Base-by-base conservation (phyloP, 2,113 vertebrate species). In the Hydrochoerus hydrochaeris region DNA sequence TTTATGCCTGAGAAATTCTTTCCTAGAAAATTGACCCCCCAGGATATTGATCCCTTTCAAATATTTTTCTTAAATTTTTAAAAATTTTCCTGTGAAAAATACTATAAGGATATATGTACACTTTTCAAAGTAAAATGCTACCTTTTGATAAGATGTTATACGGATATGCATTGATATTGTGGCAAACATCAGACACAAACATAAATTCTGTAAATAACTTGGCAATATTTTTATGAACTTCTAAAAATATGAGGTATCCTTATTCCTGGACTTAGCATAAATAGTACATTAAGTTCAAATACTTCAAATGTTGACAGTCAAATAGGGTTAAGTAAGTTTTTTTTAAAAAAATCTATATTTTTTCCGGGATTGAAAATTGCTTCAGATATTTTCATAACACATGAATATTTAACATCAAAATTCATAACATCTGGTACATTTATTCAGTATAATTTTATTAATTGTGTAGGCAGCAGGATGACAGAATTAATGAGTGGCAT, bases 401-500 rank as follows among this genome's bases (percentile, higher is more conserved):
- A 71, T 71, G 28, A 57, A 85, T 95, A 85, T 95, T 90, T 38
- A 63, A 41, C 62, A 95, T 97, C 30, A 86, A 81, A 90, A 65
- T 69, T 81, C 85, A 92, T 87, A 96, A 90, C 63, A 96, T 85
- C 75, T 92, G 80, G 88, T 58, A 63, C 81, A 92, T 95, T 96
- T 95, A 93, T 78, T 95, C 92, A 75, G 88, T 41, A 65, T 92
- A 86, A 93, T 96, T 91, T 95, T 90, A 95, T 97, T 95, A 96
- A 94, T 92, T 96, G 82, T 77, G 87, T 49, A 93, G 85, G 90
- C 90, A 82, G 63, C 41, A 88, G 46, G 62, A 52, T 57, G 65
- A 94, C 58, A 90, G 69, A 97, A 95, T 95, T 97, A 95, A 97
- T 96, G 88, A 95, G 54, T 92, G 86, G 85, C 85, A 85, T 88